Evolutionary conservation across 2,797 vertebrate species (phyloP).

Genomic region (Lepilemur ruficaudatus): DNA sequence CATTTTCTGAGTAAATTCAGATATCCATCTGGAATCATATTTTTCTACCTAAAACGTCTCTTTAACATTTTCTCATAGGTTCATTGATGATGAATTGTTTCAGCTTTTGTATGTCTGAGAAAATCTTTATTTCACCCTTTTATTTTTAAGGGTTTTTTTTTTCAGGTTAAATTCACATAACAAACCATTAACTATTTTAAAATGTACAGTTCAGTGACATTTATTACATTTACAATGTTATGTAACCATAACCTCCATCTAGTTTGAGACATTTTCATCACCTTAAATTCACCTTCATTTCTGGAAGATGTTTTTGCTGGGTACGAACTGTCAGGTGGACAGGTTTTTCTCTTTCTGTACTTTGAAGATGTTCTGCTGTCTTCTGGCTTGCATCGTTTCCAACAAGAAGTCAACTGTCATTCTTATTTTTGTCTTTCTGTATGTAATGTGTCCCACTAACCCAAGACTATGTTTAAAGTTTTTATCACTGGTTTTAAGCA

Average conservation of each 20-base stretch:
- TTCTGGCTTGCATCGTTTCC: neutral
- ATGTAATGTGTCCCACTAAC: neutral
- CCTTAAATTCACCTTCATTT: neutral
- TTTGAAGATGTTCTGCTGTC: neutral
- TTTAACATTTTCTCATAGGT: neutral
- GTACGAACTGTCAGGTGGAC: neutral
- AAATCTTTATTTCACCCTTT: neutral
- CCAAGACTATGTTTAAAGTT: neutral
- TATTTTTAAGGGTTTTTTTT: neutral
- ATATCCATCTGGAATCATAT: neutral
- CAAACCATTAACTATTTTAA: neutral
- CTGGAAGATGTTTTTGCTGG: neutral
- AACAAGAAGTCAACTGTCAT: neutral
- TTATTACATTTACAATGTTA: neutral
- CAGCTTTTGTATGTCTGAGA: neutral
- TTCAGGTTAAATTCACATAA: neutral
- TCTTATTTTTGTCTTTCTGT: neutral
- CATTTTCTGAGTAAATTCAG: neutral
- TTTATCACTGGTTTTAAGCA: constrained; percentile 11
- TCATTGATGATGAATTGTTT: neutral
- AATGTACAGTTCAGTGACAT: neutral
- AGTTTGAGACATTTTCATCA: neutral
- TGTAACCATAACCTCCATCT: neutral
- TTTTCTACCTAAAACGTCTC: neutral
- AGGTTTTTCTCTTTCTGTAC: neutral